Evolutionary conservation across 2,888 invertebrate genomes (phyloP), one percentile per base, ranked within the genome.

Genomic region (Rapana venosa): DNA sequence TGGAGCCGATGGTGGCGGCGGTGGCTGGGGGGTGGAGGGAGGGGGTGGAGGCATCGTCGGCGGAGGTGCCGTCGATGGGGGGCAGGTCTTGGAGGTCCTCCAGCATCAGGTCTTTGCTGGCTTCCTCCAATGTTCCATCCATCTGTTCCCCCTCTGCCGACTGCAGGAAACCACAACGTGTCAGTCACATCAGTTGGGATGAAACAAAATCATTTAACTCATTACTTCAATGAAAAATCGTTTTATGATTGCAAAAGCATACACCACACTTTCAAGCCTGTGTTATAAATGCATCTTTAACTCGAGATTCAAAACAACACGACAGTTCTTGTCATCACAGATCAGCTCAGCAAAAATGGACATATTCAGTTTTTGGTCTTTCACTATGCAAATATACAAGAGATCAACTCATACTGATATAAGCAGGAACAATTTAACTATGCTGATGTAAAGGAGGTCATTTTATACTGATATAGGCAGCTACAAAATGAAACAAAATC

Each of bases 21-120:
- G 90, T 85, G 30, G 90, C 77, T 8, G 88, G 86, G 32, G 74
- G 35, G 22, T 77, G 85, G 35, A 32, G 66, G 56, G 90, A 90
- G 15, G 88, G 66, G 32, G 90, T 87, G 66, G 87, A 83, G 32
- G 56, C 0, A 32, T 56, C 66, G n/a, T 11, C 0, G 20, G 86
- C 4, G 30, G 85, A 36, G 22, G 32, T 88, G 26, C 84, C 85
- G 61, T 88, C 88, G 13, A 90, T 56, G n/a, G 88, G 83, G 6
- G 88, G 90, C 17, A 90, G 77, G 79, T 90, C 90, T n/a, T 90
- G 87, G 36, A 90, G 87, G 47, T 90, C 47, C 30, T 87, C 58
- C 83, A 90, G 83, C 30, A 47, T 22, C 47, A 26, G 22, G 26
- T 83, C 36, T 6, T 22, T 36, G n/a, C 5, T 22, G 81, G 81